Conservation (phyloP, 1,140 invertebrate genomes). For the Achroia grisella region DNA sequence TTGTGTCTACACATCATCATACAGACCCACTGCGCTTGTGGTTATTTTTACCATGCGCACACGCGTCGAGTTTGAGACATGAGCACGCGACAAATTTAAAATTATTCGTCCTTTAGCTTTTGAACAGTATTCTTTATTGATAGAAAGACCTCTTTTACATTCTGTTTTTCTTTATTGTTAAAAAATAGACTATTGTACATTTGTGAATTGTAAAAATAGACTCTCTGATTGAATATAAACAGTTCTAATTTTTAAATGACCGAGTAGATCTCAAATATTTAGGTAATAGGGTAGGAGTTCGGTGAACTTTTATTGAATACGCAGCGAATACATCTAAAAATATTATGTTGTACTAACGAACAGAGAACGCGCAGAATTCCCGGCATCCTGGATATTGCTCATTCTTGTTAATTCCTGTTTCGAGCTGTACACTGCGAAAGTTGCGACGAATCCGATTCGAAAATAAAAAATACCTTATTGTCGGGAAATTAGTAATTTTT, state of each 20-base stretch:
- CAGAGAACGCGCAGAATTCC: slow-evolving; percentile 32
- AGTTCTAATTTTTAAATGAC: too few species aligned
- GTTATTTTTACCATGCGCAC: slow-evolving; percentile 1
- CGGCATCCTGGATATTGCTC: slow-evolving; percentile 7
- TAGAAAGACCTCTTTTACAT: too few species aligned
- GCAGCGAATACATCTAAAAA: slow-evolving; percentile 52
- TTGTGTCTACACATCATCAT: too few species aligned
- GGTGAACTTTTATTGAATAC: slow-evolving; percentile 43
- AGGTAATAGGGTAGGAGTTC: slow-evolving; percentile 34
- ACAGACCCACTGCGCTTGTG: too few species aligned
- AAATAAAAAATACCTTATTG: not conserved
- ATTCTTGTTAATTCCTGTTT: slow-evolving; percentile 1
- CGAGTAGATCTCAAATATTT: not conserved
- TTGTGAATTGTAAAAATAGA: not conserved
- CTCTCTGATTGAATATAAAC: not conserved
- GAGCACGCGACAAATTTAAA: not conserved
- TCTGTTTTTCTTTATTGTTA: too few species aligned
- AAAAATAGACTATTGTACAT: too few species aligned
- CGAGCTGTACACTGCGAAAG: slow-evolving; percentile 1
- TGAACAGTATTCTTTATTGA: not conserved
- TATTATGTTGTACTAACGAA: slow-evolving; percentile 59
- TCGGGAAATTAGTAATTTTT: not conserved
- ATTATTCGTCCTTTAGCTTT: not conserved
- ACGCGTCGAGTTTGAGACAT: not conserved
- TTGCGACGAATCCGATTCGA: slow-evolving; percentile 1